Base-by-base conservation (phyloP, 2,113 vertebrate genomes). In the Lampris incognitus region DNA sequence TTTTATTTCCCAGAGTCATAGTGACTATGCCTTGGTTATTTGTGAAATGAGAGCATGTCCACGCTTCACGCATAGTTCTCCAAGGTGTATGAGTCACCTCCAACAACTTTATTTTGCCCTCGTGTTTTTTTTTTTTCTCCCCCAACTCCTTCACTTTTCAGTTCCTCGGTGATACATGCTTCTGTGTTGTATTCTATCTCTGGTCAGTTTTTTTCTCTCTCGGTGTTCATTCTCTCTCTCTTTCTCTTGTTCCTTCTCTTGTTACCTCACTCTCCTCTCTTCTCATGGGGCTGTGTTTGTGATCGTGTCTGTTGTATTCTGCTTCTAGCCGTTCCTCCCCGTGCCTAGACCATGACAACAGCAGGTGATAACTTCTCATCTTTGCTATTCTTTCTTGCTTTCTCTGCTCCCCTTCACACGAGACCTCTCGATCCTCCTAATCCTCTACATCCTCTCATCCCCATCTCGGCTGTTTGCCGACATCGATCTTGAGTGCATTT, bases 341-440 rank as follows among this genome's bases (percentile, higher is more conserved):
- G 90, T 98, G 95, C 95, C 95, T 98, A 95, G 97, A 98, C 90
- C 95, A 96, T 95, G 97, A 99, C 96, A 96, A 97, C 96, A 97
- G 97, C 97, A 99, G 97, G 97, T 99, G 97, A 98, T 94, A 24
- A 84, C 86, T 95, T 82, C 92, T 94, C 88, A 90, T 67, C 84
- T 86, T 83, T 69, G 72, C 66, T 73, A 66, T 13, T 76, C 51
- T 78, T 37, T 57, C 63, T 11, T 36, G 40, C 39, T 6, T n/a
- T 39, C 72, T 87, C 50, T 77, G 36, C 68, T 36, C n/a, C 76
- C 41, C 1, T 50, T 4, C 36, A 1, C 82, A 38, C 42, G 24
- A 24, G 24, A 24, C 24, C 24, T 57, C 63, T 11, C n/a, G 40
- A 37, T 6, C 10, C 24, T 72, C 87, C 50, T 77, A 36, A 67